These are phyloP conservation scores for Ciconia maguari DNA, from an alignment of 2,113 vertebrate species.

Conservation along the genomic window DNA sequence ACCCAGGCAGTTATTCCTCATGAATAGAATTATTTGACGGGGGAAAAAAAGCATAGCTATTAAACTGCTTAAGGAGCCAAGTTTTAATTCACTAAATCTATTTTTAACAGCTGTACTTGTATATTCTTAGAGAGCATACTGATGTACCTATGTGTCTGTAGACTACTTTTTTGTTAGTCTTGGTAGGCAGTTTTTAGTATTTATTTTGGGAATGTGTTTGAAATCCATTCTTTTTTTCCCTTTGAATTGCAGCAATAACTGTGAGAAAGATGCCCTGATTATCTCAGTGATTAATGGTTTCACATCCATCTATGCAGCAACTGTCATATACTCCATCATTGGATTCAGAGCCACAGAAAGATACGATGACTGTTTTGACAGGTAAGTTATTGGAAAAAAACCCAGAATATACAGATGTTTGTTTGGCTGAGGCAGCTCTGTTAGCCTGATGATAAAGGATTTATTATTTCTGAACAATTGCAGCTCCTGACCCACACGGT, in stretches of 20 bases:
- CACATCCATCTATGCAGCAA: conserved; percentile 92
- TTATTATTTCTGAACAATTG: not conserved
- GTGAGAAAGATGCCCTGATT: conserved; percentile 88
- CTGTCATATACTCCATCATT: conserved; percentile 94
- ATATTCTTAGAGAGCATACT: not conserved
- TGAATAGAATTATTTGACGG: not conserved
- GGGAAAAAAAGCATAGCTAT: not conserved
- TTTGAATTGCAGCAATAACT: conserved; percentile 86
- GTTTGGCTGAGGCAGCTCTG: not conserved
- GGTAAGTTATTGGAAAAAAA: conserved; percentile 56
- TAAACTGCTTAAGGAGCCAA: not conserved
- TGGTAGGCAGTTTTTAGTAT: not conserved
- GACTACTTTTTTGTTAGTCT: not conserved
- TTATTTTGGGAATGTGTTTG: not conserved
- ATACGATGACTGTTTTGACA: conserved; percentile 82
- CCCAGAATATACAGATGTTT: not conserved
- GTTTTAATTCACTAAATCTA: not conserved
- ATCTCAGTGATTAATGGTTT: conserved; percentile 93
- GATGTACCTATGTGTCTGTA: not conserved
- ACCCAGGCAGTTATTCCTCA: not conserved
- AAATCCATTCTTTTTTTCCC: not conserved
- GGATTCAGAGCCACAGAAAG: conserved; percentile 91
- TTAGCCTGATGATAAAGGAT: not conserved
- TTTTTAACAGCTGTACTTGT: not conserved
- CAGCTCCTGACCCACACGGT: not conserved